Conservation (phyloP, 1,140 invertebrate genomes). For the Chelonus insularis region DNA sequence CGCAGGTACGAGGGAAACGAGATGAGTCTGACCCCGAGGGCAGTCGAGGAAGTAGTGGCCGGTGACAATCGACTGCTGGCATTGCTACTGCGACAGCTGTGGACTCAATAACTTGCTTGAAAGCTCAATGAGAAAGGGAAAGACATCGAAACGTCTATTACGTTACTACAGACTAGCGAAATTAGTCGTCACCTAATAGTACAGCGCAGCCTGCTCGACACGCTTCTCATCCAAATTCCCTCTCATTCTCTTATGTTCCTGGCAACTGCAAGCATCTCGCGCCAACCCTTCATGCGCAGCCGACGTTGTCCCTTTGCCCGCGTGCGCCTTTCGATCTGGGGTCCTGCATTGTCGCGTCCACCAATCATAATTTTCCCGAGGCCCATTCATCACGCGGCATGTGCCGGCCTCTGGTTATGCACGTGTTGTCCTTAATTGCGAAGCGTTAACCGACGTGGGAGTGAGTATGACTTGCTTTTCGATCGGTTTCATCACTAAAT, state of each 20-base stretch:
- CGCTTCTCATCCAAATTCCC: slow-evolving; percentile 12
- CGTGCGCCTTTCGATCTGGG: slow-evolving; percentile 8
- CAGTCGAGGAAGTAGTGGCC: slow-evolving; percentile 33
- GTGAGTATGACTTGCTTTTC: neutral
- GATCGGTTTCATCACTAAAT: neutral
- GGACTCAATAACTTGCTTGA: slow-evolving; percentile 56
- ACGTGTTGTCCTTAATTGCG: slow-evolving; percentile 47
- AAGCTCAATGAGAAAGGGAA: neutral
- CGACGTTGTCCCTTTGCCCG: slow-evolving; percentile 11
- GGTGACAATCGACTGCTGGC: slow-evolving; percentile 55
- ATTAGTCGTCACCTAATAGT: slow-evolving; percentile 25
- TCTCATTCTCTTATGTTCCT: neutral
- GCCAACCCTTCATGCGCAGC: slow-evolving; percentile 19
- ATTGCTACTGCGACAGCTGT: slow-evolving; percentile 53
- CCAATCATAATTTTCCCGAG: slow-evolving; percentile 46
- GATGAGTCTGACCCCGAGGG: slow-evolving; percentile 54
- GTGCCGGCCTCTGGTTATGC: slow-evolving; percentile 45
- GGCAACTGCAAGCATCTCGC: neutral
- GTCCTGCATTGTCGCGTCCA: slow-evolving; percentile 32
- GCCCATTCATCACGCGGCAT: slow-evolving; percentile 49
- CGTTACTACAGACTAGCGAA: slow-evolving; percentile 16
- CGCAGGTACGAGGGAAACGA: slow-evolving; percentile 33
- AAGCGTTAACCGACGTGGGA: slow-evolving; percentile 39
- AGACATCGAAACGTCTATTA: slow-evolving; percentile 21
- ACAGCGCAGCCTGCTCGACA: slow-evolving; percentile 18